Evolutionary conservation across 2,113 vertebrate genomes (phyloP).

Genomic region (Pterophyllum scalare): DNA sequence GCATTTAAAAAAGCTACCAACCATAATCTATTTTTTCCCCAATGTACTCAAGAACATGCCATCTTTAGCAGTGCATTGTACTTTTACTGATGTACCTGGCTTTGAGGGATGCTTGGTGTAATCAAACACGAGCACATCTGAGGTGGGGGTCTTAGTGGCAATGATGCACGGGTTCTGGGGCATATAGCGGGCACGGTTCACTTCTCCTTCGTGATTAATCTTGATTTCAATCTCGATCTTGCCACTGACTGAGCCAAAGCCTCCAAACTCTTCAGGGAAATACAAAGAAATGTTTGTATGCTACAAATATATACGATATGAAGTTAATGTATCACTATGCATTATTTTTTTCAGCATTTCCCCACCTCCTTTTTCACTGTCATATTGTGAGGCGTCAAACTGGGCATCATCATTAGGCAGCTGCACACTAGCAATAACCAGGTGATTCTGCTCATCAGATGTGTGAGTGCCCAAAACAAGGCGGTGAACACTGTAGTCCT

Average conservation of each 20-base stretch:
- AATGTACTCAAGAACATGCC: neutral
- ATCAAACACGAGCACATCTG: constrained; percentile 94
- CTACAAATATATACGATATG: neutral
- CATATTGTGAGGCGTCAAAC: constrained; percentile 93
- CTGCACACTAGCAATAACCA: constrained; percentile 93
- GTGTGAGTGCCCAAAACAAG: constrained; percentile 93
- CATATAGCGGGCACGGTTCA: constrained; percentile 94
- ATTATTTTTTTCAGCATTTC: neutral
- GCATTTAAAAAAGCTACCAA: neutral
- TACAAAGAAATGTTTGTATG: neutral
- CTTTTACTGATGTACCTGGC: constrained; percentile 80
- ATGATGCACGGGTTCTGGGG: constrained; percentile 92
- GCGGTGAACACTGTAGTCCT: constrained; percentile 93
- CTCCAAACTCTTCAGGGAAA: constrained; percentile 89
- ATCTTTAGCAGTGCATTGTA: neutral
- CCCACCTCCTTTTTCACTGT: constrained; percentile 94
- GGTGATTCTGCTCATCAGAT: constrained; percentile 93
- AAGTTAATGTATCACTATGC: neutral
- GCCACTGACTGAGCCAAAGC: constrained; percentile 92
- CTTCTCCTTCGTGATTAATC: constrained; percentile 96
- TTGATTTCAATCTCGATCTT: constrained; percentile 95
- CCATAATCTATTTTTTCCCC: neutral
- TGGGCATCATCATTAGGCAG: constrained; percentile 94
- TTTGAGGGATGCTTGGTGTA: constrained; percentile 92
- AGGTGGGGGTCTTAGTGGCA: constrained; percentile 94